Evolutionary conservation across 2,888 invertebrate genomes (phyloP), one percentile per base, ranked within the genome.

Genomic region (Xanthostigma xanthostigma): DNA sequence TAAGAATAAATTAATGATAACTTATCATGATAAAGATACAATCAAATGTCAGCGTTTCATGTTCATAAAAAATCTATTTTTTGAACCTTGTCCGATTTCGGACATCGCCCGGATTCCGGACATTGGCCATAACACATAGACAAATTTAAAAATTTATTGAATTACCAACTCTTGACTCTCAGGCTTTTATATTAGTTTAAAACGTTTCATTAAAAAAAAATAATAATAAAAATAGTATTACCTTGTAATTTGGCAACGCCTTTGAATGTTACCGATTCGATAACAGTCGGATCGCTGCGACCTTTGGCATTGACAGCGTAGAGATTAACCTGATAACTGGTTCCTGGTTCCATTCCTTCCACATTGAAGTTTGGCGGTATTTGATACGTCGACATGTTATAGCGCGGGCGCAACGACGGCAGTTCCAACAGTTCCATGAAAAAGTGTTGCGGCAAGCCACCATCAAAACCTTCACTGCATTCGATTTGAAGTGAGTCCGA

Each of bases 241-340:
- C 89, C 87, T 65, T 88, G 87, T 64, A 78, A 84, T 68, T 89
- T 89, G 49, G 89, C 88, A 58, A 86, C 88, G 56, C 89, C 89
- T 62, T 85, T 85, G 61, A 89, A 76, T 9, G 85, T 86, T 57
- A 89, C 84, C 39, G 87, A 84, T 63, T 89, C 89, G 52, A 90
- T 81, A 49, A 86, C 76, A 47, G 83, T 76, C 36, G 89, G 83
- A 56, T 90, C 89, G 59, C 89, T 89, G 50, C 83, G 72, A 43
- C 92, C 92, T 63, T 91, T 92, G 45, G 85, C 85, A 67, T 92
- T 92, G 60, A 85, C 79, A 4, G 91, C 88, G 62, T 84, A 90
- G 55, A 92, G 69, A 62, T 84, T 83, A 58, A 90, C 82, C 57
- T 84, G 76, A 72, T 84, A 89, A 64, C 79, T 86, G 55, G 77